Evolutionary conservation across 2,113 vertebrate genomes (phyloP).

Genomic region (Procavia capensis): DNA sequence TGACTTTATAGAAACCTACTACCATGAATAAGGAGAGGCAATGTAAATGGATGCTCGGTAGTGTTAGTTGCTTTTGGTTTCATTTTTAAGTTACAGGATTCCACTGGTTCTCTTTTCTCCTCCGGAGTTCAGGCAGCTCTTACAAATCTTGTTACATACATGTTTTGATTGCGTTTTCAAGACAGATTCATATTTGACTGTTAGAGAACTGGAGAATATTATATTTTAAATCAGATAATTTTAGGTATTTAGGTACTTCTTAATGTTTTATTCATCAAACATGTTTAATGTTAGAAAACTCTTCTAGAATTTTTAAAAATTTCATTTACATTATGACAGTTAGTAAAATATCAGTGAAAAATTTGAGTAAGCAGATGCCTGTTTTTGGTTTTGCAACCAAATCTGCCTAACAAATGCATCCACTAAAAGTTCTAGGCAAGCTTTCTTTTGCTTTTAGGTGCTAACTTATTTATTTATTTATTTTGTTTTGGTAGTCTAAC

Average conservation of each 20-base stretch:
- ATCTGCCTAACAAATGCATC: not conserved
- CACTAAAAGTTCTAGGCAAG: not conserved
- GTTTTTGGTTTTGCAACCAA: not conserved
- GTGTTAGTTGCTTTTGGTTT: not conserved
- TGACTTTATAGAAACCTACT: not conserved
- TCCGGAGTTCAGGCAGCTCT: not conserved
- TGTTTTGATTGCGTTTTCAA: constrained; percentile 33
- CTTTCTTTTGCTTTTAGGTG: not conserved
- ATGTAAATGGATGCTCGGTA: not conserved
- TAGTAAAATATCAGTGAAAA: not conserved
- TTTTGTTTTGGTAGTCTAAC: not conserved
- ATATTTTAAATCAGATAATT: not conserved
- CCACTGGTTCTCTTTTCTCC: not conserved
- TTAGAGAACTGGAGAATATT: constrained; percentile 2
- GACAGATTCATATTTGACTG: not conserved
- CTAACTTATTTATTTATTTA: not conserved
- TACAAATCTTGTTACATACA: not conserved
- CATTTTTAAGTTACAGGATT: not conserved
- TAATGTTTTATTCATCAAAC: not conserved
- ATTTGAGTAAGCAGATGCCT: not conserved
- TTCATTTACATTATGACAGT: not conserved
- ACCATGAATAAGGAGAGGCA: not conserved
- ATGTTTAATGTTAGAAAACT: not conserved
- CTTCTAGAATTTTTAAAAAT: not conserved
- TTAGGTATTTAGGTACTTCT: not conserved